A percentile compares a stretch with the other conserved stretches of the same genome.
phyloP scores from a whole-genome alignment of 2,113 vertebrate genomes.

The Ondatra zibethicus region DNA sequence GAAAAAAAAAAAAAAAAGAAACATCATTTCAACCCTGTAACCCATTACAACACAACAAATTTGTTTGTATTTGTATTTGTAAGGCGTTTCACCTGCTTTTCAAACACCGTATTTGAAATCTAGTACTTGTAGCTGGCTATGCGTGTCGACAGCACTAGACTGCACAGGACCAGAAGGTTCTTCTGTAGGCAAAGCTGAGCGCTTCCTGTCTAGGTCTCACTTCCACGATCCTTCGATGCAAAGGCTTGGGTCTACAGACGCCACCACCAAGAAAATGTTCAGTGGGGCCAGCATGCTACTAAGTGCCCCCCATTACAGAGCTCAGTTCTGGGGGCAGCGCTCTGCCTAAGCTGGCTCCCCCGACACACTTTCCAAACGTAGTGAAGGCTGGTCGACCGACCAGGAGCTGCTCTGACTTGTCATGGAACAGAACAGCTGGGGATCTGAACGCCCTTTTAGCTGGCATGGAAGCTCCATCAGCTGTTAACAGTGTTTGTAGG shows the following conservation, averaged over 20 bases:
- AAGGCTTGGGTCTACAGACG: neutral
- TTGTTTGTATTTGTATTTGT: no score
- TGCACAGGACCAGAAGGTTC: neutral
- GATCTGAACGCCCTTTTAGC: neutral
- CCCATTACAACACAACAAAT: neutral
- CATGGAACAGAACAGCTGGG: neutral
- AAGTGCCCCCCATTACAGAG: rapidly evolving
- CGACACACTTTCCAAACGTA: neutral
- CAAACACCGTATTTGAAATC: neutral
- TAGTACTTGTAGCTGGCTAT: neutral
- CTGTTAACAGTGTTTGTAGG: neutral
- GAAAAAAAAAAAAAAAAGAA: neutral
- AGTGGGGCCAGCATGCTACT: neutral
- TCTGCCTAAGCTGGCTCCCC: neutral
- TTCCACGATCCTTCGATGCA: neutral
- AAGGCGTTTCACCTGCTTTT: neutral
- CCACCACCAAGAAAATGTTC: rapidly evolving
- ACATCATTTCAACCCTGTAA: neutral
- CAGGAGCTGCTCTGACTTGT: neutral
- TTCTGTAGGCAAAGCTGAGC: neutral
- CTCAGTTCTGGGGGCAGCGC: neutral
- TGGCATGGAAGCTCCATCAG: neutral
- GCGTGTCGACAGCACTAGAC: neutral
- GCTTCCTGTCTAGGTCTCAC: neutral
- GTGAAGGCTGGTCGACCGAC: neutral